Base-by-base conservation (phyloP, 2,888 invertebrate genomes). In the Plebejus anna region DNA sequence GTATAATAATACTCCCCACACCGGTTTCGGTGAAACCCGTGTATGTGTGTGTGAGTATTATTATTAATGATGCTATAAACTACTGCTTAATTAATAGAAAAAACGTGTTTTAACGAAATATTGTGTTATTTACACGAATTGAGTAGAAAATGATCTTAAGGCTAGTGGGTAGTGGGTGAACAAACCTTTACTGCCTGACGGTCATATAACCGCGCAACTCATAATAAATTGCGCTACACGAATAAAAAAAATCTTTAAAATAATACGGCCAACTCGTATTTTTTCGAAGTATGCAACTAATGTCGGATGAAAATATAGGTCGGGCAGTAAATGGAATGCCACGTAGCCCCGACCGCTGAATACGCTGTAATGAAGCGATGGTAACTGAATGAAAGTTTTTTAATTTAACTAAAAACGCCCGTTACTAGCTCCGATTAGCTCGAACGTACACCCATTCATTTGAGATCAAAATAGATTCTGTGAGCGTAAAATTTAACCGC, bases 331-430 rank as follows among this genome's bases (percentile, higher is more conserved):
- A 84, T 84, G 85, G 87, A 86, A 87, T 84, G 87, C 84, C 82
- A 83, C 82, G 81, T 84, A 80, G 82, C 82, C 81, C 80, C 80
- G 81, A 84, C 83, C 84, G 82, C 84, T 90, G 89, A 90, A 90
- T 89, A 83, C 84, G 80, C 86, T 80, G 85, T 90, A 90, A 90
- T 90, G 90, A 90, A 90, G 86, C 84, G 85, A 86, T 88, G 87
- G 84, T 85, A 85, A 80, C 80, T 81, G 79, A 85, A 84, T 85
- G 81, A 78, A 81, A 84, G 84, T 82, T 86, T 73, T 88, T 88
- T 87, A 84, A 82, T 83, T 83, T 78, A 80, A 81, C 80, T 81
- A 79, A 80, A 81, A 78, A 76, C 76, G 79, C 79, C 79, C 79
- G 76, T 80, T 80, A 78, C 78, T 28, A 51, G 47, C 78, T 76